A percentile compares a stretch with the other conserved stretches of the same genome.
Conservation (phyloP, 2,888 invertebrate genomes). For the Coenonympha arcania region DNA sequence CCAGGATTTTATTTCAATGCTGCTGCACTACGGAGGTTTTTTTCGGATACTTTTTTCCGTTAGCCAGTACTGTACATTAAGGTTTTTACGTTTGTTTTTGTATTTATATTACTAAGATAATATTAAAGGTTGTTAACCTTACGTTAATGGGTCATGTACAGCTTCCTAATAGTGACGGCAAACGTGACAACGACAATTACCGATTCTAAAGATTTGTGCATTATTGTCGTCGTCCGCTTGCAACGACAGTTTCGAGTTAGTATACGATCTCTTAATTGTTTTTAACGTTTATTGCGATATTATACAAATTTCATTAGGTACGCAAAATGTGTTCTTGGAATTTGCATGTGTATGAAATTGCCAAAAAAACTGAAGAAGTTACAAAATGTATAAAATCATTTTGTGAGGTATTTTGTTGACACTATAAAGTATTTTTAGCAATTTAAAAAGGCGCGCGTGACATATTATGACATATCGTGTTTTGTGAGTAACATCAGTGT, state of each 20-base stretch:
- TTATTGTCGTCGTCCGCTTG: too few relatives aligned
- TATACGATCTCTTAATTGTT: neutral
- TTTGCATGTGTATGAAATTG: too few relatives aligned
- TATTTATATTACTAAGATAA: neutral
- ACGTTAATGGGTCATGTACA: too few relatives aligned
- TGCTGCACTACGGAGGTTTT: neutral
- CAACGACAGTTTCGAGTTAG: too few relatives aligned
- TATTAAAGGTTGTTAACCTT: constrained; percentile 1
- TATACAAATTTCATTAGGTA: neutral
- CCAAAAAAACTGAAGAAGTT: neutral
- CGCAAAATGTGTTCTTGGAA: too few relatives aligned
- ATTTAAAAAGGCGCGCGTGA: too few relatives aligned
- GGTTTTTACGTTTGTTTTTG: constrained; percentile 3
- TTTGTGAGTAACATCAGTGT: too few relatives aligned
- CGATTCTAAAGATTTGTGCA: too few relatives aligned
- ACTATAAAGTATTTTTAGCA: too few relatives aligned
- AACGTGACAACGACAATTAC: too few relatives aligned
- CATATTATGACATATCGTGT: too few relatives aligned
- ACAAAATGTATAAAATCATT: neutral
- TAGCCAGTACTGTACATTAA: neutral
- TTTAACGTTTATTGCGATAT: neutral
- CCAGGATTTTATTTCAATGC: constrained; percentile 13
- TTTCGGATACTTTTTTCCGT: constrained; percentile 9
- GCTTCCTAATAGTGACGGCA: too few relatives aligned
- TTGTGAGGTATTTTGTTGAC: neutral